Percentiles rank a stretch among this genome's conserved stretches.
Conservation (phyloP, 1,140 invertebrate genomes). For the Pseudomyrmex pallidus region DNA sequence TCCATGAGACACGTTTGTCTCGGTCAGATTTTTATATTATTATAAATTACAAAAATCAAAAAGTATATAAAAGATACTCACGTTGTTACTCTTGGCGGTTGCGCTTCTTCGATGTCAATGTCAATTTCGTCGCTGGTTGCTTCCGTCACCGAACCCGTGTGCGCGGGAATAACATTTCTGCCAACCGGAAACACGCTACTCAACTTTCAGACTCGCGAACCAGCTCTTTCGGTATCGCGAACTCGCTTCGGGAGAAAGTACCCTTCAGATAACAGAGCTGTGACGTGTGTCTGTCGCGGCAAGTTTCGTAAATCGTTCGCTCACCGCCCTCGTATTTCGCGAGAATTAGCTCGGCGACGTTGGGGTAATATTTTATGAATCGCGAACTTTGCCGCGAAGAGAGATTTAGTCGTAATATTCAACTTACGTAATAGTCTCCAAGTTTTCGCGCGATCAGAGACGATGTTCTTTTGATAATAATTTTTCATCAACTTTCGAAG, state of each 20-base stretch:
- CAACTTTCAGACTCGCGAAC: constrained; percentile 71
- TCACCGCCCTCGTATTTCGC: constrained; percentile 9
- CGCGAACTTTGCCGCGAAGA: background rate
- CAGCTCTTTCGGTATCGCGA: constrained; percentile 55
- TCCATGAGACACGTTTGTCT: too few relatives aligned
- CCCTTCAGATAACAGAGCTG: constrained; percentile 31
- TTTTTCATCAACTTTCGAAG: background rate
- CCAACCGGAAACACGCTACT: constrained; percentile 80
- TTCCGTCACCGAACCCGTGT: constrained; percentile 89
- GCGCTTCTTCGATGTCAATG: constrained; percentile 88
- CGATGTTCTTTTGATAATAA: too few relatives aligned
- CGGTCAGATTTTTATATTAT: too few relatives aligned
- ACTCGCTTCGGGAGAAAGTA: constrained; percentile 66
- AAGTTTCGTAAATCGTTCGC: constrained; percentile 42
- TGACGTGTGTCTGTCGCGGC: constrained; percentile 52
- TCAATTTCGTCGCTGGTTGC: constrained; percentile 91
- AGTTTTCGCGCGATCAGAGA: too few relatives aligned
- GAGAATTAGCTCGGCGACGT: constrained; percentile 7
- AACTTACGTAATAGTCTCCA: too few relatives aligned
- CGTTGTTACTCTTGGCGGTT: constrained; percentile 89
- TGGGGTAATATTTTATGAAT: background rate
- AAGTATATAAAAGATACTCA: constrained; percentile 82
- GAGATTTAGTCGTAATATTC: background rate
- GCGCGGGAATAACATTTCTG: constrained; percentile 87
- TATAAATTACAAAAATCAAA: background rate